These are phyloP conservation scores for Palaemon carinicauda DNA, from an alignment of 1,140 invertebrate genomes.

Conservation along the genomic window DNA sequence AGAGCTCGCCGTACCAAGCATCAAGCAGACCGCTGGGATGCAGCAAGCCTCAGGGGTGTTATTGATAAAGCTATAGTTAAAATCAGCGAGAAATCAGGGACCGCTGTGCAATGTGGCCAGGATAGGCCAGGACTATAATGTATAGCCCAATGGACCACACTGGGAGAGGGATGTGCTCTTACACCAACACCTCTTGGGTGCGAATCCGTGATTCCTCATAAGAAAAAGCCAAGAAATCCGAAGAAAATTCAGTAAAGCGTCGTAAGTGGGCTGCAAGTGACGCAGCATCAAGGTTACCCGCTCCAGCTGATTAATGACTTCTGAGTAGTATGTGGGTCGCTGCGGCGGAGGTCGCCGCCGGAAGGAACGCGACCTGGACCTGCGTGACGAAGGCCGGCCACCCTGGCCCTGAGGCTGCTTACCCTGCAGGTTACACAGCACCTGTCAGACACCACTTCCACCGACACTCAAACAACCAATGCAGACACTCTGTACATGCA, in stretches of 20 bases:
- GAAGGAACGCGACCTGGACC: constrained; percentile 50
- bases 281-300: constrained; percentile 53
- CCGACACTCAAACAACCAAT: not conserved
- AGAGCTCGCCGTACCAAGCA: constrained; percentile 43
- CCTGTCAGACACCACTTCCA: constrained; percentile 17
- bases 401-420: constrained; percentile 17
- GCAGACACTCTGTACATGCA: too few relatives aligned
- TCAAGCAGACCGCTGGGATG: constrained; percentile 45
- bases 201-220: constrained; percentile 42
- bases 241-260: constrained; percentile 32
- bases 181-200: constrained; percentile 10
- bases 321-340: constrained; percentile 58
- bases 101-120: constrained; percentile 10
- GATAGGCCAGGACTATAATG: too few relatives aligned
- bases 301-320: constrained; percentile 60
- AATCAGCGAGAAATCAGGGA: constrained; percentile 46
- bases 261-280: constrained; percentile 7
- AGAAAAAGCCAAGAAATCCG: constrained; percentile 48
- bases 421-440: constrained; percentile 41
- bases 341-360: constrained; percentile 43
- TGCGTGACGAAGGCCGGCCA: constrained; percentile 20
- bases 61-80: constrained; percentile 28
- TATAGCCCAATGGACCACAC: not conserved
- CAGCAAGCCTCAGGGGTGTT: constrained; percentile 39
- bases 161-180: not conserved